Percentiles rank a stretch among this genome's conserved stretches.
Conservation (phyloP, 2,888 invertebrate genomes). For the Drosophila paramelanica region DNA sequence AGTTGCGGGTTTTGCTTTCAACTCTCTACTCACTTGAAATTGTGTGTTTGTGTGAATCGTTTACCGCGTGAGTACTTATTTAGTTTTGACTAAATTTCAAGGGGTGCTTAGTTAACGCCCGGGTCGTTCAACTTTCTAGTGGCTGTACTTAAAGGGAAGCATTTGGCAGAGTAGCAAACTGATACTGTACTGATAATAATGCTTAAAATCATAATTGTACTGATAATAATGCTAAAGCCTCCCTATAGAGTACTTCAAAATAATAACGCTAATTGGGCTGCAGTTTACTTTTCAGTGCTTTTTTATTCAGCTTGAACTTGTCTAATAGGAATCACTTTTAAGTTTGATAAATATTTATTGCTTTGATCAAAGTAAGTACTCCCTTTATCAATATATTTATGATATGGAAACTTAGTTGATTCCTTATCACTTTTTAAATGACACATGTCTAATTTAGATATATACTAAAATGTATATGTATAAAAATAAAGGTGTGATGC, state of each 20-base stretch:
- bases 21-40: conserved; percentile 39
- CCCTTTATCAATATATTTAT: neutral
- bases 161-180: conserved; percentile 10
- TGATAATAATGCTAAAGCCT: conserved; percentile 17
- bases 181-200: conserved; percentile 34
- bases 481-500: too few species aligned
- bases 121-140: conserved; percentile 54
- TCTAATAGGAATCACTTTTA: conserved; percentile 20
- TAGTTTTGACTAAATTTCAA: conserved; percentile 44
- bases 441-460: neutral
- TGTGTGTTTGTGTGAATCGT: conserved; percentile 38
- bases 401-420: conserved; percentile 2
- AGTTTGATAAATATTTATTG: conserved; percentile 26
- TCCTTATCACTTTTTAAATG: neutral
- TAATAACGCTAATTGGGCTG: conserved; percentile 4
- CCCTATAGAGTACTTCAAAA: conserved; percentile 1
- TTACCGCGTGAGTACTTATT: conserved; percentile 24
- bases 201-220: too few species aligned
- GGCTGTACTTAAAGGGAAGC: conserved; percentile 15
- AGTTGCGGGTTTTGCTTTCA: conserved; percentile 39
- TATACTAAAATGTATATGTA: too few species aligned
- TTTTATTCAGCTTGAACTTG: conserved; percentile 11
- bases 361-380: conserved; percentile 18
- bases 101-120: conserved; percentile 47
- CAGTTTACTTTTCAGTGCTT: conserved; percentile 2